Evolutionary conservation across 2,113 vertebrate species (phyloP), one percentile per base, ranked within the genome.

Genomic region (Cynocephalus volans): DNA sequence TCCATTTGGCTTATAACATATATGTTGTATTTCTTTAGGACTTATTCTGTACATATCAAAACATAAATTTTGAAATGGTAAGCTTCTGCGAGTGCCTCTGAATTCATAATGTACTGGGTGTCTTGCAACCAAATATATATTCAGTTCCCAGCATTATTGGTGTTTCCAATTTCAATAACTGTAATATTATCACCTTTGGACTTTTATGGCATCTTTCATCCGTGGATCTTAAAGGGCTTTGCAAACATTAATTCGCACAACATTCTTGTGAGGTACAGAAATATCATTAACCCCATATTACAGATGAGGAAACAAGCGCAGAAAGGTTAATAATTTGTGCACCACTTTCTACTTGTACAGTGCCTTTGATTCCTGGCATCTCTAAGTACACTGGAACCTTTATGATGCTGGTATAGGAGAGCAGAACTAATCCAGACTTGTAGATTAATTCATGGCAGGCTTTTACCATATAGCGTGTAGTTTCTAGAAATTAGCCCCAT

Each of bases 241-340:
- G 97, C 97, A 98, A 97, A 97, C 96, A 98, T 98, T 98, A 98
- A 98, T 97, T 98, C 96, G 0, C 83, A 96, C 90, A 98, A 95
- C 92, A 97, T 97, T 97, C 97, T 93, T 96, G 79, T 94, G 95
- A 98, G 95, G 95, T 93, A 97, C 96, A 97, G 94, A 98, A 98
- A 98, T 98, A 97, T 97, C 96, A 97, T 98, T 98, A 97, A 98
- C 97, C 97, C 94, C 96, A 96, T 97, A 98, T 97, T 98, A 98
- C 96, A 98, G 97, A 98, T 97, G 98, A 98, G 97, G 97, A 98
- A 97, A 98, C 98, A 97, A 97, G 90, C 76, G 0, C 84, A 86
- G 87, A 95, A 97, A 98, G 97, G 98, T 98, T 98, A 98, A 97
- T 98, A 97, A 97, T 86, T 93, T 12, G 6, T 77, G 67, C 67